Conservation (phyloP, 2,888 invertebrate genomes). For the Parelbella ahira region DNA sequence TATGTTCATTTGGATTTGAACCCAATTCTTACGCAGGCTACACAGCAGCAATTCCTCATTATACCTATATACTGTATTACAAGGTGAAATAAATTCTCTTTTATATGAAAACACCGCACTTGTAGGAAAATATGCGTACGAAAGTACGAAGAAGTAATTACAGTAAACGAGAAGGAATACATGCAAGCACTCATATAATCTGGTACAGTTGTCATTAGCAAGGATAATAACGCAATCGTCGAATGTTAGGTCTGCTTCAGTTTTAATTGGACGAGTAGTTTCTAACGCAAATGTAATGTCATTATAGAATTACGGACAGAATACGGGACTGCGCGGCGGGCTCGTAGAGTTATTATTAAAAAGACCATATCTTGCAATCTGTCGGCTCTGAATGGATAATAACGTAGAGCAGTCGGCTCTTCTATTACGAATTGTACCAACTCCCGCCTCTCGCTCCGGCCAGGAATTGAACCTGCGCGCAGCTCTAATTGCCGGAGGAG, state of each 20-base stretch:
- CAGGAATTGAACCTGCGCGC: constrained; percentile 57
- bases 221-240: background rate
- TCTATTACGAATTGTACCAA: constrained; percentile 51
- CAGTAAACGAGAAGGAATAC: constrained; percentile 1
- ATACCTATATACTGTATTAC: no score
- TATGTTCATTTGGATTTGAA: no score
- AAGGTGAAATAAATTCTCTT: background rate
- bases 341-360: constrained; percentile 57
- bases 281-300: no score
- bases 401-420: constrained; percentile 34
- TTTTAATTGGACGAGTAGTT: no score
- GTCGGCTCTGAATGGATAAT: constrained; percentile 64
- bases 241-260: no score
- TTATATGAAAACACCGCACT: constrained; percentile 2
- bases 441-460: constrained; percentile 52
- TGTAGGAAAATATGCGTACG: constrained; percentile 5
- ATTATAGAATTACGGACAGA: constrained; percentile 25
- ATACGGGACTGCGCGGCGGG: constrained; percentile 43
- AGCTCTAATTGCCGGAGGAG: constrained; percentile 53
- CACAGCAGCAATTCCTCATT: no score
- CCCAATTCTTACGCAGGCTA: no score
- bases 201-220: constrained; percentile 4
- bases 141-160: constrained; percentile 7
- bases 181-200: background rate
- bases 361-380: constrained; percentile 60